These are phyloP conservation scores for Arizona elegans DNA, from an alignment of 2,113 vertebrate species.

Conservation along the genomic window DNA sequence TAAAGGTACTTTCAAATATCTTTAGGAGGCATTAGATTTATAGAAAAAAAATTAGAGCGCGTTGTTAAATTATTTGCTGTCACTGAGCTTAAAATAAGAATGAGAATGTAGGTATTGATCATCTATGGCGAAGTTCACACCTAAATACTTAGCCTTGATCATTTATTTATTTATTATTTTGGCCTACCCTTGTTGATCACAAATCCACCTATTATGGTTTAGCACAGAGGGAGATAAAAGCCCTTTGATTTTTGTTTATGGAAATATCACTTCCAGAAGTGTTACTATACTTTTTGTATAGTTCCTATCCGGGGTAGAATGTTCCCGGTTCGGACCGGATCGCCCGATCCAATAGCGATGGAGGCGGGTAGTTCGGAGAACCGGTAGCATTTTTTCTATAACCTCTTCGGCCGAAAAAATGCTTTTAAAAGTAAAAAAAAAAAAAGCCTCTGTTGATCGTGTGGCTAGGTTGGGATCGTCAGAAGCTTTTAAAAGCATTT, in stretches of 20 bases:
- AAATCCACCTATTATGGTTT: background rate
- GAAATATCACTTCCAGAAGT: background rate
- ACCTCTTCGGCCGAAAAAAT: too few relatives aligned
- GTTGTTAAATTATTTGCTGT: background rate
- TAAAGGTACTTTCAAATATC: conserved; percentile 25
- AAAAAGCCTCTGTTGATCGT: too few relatives aligned
- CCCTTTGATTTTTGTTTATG: background rate
- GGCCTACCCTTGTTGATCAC: background rate
- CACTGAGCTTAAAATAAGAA: background rate
- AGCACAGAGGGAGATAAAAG: background rate
- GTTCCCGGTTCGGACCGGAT: too few relatives aligned
- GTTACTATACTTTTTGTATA: background rate
- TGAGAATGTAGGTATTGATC: background rate
- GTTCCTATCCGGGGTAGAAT: background rate
- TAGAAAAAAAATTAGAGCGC: background rate
- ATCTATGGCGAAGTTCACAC: background rate
- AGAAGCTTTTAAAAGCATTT: too few relatives aligned
- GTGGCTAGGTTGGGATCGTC: too few relatives aligned
- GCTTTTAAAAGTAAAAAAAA: too few relatives aligned
- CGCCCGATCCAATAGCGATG: too few relatives aligned
- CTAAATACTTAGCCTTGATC: background rate
- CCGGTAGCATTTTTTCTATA: too few relatives aligned
- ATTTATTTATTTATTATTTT: background rate
- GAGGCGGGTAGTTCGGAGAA: too few relatives aligned
- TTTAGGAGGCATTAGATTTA: background rate